Evolutionary conservation across 2,113 vertebrate genomes (phyloP).

Genomic region (crab-eating macaque (Macaca fascicularis)): DNA sequence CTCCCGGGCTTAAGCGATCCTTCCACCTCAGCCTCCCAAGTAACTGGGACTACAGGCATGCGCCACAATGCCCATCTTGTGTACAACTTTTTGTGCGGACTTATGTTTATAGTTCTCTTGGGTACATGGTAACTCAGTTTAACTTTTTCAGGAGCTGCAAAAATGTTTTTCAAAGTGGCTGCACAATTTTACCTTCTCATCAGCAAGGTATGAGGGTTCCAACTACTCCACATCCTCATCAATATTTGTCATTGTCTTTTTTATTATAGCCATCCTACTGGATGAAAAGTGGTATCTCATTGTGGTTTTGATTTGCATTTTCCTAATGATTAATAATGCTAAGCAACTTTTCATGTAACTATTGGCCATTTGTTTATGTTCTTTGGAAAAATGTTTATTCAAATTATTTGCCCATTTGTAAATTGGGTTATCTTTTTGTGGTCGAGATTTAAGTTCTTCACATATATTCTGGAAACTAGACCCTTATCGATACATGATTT

Average conservation of each 20-base stretch:
- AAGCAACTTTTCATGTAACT: neutral
- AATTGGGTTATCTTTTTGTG: neutral
- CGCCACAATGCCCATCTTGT: neutral
- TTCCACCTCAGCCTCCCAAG: too few species aligned
- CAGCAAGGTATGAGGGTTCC: neutral
- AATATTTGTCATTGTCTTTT: neutral
- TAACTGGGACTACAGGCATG: too few species aligned
- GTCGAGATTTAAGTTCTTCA: neutral
- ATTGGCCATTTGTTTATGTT: neutral
- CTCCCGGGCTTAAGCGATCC: too few species aligned
- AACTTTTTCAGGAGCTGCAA: neutral
- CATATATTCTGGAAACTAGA: neutral
- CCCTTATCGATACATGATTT: neutral
- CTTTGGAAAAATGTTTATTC: neutral
- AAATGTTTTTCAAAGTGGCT: neutral
- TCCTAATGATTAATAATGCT: neutral
- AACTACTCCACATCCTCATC: neutral
- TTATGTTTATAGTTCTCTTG: neutral
- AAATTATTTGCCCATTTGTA: neutral
- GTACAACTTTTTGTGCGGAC: neutral
- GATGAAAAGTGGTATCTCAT: neutral
- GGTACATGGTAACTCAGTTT: neutral
- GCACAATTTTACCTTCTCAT: neutral
- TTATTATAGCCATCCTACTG: neutral
- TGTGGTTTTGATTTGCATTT: neutral